Evolutionary conservation across 2,113 vertebrate species (phyloP).

Genomic region (Dicentrarchus labrax): DNA sequence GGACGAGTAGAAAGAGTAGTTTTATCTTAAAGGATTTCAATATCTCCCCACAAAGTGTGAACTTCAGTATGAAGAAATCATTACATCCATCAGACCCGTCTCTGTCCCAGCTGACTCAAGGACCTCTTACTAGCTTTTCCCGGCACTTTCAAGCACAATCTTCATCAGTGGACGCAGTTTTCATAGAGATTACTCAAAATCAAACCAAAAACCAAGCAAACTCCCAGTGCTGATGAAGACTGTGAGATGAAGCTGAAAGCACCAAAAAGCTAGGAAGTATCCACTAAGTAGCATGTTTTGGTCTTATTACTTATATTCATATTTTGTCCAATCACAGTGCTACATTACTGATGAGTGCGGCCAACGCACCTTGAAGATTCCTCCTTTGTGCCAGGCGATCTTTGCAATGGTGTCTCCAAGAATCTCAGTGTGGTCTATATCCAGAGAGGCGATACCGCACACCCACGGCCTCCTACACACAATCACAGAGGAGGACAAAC

Average conservation of each 20-base stretch:
- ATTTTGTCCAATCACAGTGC: not conserved
- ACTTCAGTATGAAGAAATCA: not conserved
- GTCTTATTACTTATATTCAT: not conserved
- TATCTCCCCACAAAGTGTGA: no score
- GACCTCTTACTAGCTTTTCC: not conserved
- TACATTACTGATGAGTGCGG: not conserved
- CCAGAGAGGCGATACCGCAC: slow-evolving; percentile 93
- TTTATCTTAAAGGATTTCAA: not conserved
- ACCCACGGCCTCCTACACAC: slow-evolving; percentile 89
- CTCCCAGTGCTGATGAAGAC: no score
- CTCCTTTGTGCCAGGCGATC: slow-evolving; percentile 98
- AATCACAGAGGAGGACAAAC: no score
- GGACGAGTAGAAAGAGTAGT: not conserved
- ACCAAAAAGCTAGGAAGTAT: no score
- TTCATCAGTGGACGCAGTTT: not conserved
- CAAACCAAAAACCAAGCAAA: no score
- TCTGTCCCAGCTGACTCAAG: no score
- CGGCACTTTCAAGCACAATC: not conserved
- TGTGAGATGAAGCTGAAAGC: no score
- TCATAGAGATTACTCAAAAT: no score
- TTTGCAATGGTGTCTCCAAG: slow-evolving; percentile 95
- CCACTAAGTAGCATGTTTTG: no score
- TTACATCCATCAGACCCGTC: not conserved
- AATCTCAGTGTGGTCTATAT: slow-evolving; percentile 94
- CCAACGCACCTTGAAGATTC: slow-evolving; percentile 94